A percentile compares a stretch with the other conserved stretches of the same genome.
Evolutionary conservation across 2,113 vertebrate species (phyloP).

Genomic region (Oreochromis niloticus): DNA sequence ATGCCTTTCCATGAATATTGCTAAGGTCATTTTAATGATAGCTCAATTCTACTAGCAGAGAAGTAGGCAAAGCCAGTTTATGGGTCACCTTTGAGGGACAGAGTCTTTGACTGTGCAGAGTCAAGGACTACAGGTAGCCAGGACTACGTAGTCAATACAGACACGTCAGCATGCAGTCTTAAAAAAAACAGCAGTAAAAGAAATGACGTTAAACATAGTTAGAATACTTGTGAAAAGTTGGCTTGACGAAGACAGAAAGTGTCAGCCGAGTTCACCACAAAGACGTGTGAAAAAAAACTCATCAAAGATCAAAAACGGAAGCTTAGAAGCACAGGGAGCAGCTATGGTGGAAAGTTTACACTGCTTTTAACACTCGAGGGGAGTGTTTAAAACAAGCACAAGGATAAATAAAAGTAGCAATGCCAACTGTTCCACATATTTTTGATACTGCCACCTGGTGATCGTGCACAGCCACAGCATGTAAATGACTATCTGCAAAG

Average conservation of each 20-base stretch:
- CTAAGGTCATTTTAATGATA: not conserved
- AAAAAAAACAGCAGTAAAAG: not conserved
- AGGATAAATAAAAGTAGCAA: not conserved
- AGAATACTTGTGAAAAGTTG: not conserved
- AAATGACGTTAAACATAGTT: not conserved
- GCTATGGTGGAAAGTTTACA: not conserved
- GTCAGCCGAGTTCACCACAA: not conserved
- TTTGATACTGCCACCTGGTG: not conserved
- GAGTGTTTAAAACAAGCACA: not conserved
- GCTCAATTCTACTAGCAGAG: not conserved
- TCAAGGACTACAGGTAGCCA: not conserved
- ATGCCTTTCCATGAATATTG: accelerated
- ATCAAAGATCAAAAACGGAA: not conserved
- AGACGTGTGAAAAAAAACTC: not conserved
- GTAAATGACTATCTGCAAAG: not conserved
- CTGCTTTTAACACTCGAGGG: not conserved
- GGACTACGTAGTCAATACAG: not conserved
- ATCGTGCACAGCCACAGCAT: not conserved
- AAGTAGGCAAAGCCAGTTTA: not conserved
- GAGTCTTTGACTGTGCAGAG: not conserved
- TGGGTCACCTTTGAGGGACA: not conserved
- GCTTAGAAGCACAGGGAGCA: not conserved
- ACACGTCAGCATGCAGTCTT: not conserved
- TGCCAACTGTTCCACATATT: not conserved
- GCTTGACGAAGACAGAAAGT: not conserved